Percentiles rank a stretch among this genome's conserved stretches.
phyloP scores from a whole-genome alignment of 2,797 vertebrate genomes.

The Pseudochirops corinnae region DNA sequence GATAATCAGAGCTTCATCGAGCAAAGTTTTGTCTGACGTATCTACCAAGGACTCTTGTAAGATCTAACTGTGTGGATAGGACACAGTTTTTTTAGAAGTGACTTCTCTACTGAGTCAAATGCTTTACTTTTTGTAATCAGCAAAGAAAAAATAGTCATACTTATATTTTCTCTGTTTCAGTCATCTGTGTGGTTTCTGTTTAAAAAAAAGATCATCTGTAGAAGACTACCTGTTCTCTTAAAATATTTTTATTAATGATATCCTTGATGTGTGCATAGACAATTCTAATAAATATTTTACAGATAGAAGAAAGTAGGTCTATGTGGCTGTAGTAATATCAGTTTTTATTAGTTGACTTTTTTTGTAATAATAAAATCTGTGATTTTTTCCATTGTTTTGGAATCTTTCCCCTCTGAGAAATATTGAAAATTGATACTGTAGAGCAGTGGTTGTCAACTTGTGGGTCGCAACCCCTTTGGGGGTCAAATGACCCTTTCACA shows the following conservation, averaged over 20 bases:
- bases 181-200: too few relatives aligned
- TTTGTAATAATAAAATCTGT: background rate
- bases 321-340: background rate
- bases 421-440: background rate
- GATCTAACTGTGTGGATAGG: background rate
- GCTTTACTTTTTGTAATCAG: background rate
- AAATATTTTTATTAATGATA: background rate
- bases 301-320: background rate
- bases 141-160: background rate
- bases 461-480: too few relatives aligned
- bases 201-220: background rate
- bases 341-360: background rate
- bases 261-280: background rate
- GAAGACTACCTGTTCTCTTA: background rate
- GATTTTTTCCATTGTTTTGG: background rate
- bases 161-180: background rate
- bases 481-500: too few relatives aligned
- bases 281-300: background rate
- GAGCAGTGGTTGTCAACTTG: too few relatives aligned
- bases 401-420: background rate
- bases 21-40: background rate
- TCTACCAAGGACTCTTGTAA: background rate
- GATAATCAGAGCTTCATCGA: background rate
- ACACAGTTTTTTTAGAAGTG: background rate
- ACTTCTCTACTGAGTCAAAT: background rate